phyloP scores from a whole-genome alignment of 2,888 invertebrate genomes.

The Melinaea marsaeus region DNA sequence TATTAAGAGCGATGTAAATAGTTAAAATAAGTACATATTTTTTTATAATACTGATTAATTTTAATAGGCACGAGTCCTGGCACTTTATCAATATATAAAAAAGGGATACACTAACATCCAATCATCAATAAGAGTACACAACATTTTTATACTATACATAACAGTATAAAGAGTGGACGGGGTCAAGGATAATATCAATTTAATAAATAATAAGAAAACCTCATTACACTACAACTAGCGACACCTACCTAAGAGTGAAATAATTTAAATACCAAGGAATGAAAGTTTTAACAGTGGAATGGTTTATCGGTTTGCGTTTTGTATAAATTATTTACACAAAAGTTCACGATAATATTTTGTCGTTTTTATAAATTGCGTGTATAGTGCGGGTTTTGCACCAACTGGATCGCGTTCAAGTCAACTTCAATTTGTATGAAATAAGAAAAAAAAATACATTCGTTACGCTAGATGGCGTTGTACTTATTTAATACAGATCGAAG shows the following conservation, averaged over 20 bases:
- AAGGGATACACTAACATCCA: background rate
- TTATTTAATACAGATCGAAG: no score
- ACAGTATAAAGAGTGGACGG: constrained; percentile 27
- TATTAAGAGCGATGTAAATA: no score
- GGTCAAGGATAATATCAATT: constrained; percentile 23
- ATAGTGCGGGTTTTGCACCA: no score
- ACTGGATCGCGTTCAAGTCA: no score
- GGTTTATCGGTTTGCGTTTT: constrained; percentile 11
- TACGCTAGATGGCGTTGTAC: no score
- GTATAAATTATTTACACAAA: background rate
- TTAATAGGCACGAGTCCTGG: constrained; percentile 34
- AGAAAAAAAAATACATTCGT: no score
- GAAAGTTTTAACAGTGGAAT: constrained; percentile 21
- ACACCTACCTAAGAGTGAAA: background rate
- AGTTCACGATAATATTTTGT: no score
- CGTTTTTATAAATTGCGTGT: no score
- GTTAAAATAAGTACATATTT: constrained; percentile 9
- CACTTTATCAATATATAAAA: constrained; percentile 24
- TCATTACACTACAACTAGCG: constrained; percentile 8
- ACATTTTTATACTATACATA: constrained; percentile 16
- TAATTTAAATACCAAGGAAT: constrained; percentile 18
- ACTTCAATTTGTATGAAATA: no score
- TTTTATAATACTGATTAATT: constrained; percentile 43
- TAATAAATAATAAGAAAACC: constrained; percentile 10
- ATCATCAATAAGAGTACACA: background rate